Conservation (phyloP, 2,888 invertebrate genomes). For the Dorcus parallelipipedus region DNA sequence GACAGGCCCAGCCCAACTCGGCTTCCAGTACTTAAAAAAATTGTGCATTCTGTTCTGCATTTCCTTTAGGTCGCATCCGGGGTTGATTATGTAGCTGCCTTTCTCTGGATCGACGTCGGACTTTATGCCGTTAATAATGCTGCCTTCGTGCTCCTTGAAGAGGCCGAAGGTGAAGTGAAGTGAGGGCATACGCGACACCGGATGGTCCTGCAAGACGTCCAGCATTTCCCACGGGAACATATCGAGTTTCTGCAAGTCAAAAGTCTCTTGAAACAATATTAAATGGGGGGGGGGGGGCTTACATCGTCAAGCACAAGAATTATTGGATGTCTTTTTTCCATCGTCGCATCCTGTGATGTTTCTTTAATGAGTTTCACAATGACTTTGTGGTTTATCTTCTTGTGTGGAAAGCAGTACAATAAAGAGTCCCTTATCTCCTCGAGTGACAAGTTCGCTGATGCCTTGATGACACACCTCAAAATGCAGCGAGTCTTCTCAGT, state of each 20-base stretch:
- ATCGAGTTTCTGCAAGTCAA: conserved; percentile 61
- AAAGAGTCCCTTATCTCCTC: conserved; percentile 48
- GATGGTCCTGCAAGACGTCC: conserved; percentile 61
- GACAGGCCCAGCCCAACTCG: conserved; percentile 49
- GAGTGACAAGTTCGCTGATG: conserved; percentile 41
- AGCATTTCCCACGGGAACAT: conserved; percentile 78
- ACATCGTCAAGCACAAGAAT: conserved; percentile 71
- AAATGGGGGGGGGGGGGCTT: conserved; percentile 9
- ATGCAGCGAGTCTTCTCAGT: conserved; percentile 42
- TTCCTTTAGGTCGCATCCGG: conserved; percentile 53
- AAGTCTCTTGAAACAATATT: conserved; percentile 13
- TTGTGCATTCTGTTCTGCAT: conserved; percentile 50
- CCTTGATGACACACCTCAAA: conserved; percentile 47
- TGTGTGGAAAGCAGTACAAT: conserved; percentile 42
- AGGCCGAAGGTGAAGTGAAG: conserved; percentile 63
- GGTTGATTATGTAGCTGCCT: conserved; percentile 66
- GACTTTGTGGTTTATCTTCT: conserved; percentile 49
- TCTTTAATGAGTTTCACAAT: conserved; percentile 47
- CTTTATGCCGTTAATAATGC: conserved; percentile 57
- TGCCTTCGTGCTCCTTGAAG: conserved; percentile 58
- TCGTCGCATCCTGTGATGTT: conserved; percentile 46
- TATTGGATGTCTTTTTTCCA: conserved; percentile 56
- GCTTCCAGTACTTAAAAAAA: conserved; percentile 53
- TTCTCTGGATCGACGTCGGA: conserved; percentile 50
- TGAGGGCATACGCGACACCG: conserved; percentile 73